Evolutionary conservation across 2,888 invertebrate genomes (phyloP), one percentile per base, ranked within the genome.

Genomic region (Hirtodrosophila confusa): DNA sequence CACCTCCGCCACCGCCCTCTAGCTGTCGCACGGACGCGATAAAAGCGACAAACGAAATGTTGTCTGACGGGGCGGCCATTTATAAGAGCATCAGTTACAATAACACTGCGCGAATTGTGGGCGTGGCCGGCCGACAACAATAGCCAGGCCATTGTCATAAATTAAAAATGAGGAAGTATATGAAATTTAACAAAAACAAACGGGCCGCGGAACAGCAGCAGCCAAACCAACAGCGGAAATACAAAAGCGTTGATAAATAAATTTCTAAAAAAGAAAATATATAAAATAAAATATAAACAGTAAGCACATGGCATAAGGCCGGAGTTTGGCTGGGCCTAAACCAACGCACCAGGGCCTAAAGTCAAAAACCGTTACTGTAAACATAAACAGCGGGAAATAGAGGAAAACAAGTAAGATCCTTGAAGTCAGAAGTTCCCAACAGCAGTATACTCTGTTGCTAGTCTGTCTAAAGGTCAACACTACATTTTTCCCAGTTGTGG

Each of bases 21-120:
- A 47, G 51, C 60, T 70, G 73, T 66, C 72, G 76, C 71, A 75
- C 58, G 82, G 79, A 54, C 62, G 85, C 85, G 87, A 82, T 82
- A 87, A 87, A 82, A 82, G 85, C 82, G 78, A 58, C 86, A 78
- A 83, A 76, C 87, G 79, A 76, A 87, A 76, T 78, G 69, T 68
- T 85, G 80, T 82, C 80, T 74, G 75, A 65, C 66, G 50, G 60
- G 57, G 41, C 37, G 82, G 71, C 86, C 85, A 82, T 82, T 82
- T 82, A 82, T 85, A 82, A 80, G 86, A 82, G 83, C 82, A 87
- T 87, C 82, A 87, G 87, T 85, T 87, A 83, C 82, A 87, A 87
- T 87, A 82, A 76, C 78, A 78, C 61, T 61, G 82, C 36, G 65
- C 45, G 61, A 43, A 48, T 17, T 43, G 43, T 47, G 61, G 68